Evolutionary conservation across 1,140 invertebrate species (phyloP).

Genomic region (Drosophila eugracilis): DNA sequence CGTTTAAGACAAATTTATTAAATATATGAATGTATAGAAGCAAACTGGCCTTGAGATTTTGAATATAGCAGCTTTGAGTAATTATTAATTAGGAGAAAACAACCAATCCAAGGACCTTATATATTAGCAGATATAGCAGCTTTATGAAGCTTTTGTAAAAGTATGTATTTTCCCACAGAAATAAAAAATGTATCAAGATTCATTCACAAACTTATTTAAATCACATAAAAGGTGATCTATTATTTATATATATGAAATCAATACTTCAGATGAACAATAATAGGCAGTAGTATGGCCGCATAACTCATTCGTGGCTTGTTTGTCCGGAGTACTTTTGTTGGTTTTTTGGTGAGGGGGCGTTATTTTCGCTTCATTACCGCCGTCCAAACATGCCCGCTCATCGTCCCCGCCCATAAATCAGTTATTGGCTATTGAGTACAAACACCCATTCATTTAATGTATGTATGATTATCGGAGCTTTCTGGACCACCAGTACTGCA

Average conservation of each 20-base stretch:
- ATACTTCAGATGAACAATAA: neutral
- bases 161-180: too few species aligned
- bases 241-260: neutral
- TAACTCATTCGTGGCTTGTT: neutral
- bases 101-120: too few species aligned
- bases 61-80: too few species aligned
- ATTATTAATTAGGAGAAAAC: too few species aligned
- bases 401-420: neutral
- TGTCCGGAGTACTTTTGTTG: too few species aligned
- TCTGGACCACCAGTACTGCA: constrained; percentile 32
- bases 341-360: constrained; percentile 25
- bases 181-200: too few species aligned
- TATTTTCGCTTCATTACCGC: neutral
- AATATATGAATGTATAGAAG: neutral
- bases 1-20: neutral
- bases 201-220: too few species aligned
- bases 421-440: neutral
- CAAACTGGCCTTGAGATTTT: neutral
- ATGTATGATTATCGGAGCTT: constrained; percentile 6
- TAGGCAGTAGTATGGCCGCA: neutral
- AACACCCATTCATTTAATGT: neutral
- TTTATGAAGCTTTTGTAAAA: too few species aligned
- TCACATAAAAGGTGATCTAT: too few species aligned
- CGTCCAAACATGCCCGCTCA: neutral
- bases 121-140: too few species aligned